phyloP scores from a whole-genome alignment of 2,113 vertebrate species.

The Todiramphus chloris region DNA sequence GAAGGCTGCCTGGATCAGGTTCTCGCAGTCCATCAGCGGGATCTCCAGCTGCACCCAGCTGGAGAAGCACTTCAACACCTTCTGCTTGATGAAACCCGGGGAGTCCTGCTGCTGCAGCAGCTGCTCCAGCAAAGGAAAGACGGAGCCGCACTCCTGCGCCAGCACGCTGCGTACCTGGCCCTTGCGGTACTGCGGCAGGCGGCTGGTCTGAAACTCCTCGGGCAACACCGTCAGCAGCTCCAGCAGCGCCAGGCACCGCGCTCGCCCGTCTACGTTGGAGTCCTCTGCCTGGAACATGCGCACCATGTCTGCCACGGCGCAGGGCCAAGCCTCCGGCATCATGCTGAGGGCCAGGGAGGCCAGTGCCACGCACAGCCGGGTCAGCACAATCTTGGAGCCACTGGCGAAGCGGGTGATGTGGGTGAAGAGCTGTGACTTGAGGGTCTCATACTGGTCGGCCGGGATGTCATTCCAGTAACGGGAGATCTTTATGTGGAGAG shows the following conservation, averaged over 20 bases:
- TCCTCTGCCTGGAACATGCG: conserved; percentile 95
- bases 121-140: conserved; percentile 95
- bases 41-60: conserved; percentile 98
- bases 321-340: conserved; percentile 97
- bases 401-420: conserved; percentile 95
- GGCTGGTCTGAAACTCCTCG: conserved; percentile 98
- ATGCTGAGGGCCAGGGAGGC: conserved; percentile 97
- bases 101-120: conserved; percentile 91
- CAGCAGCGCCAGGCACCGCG: conserved; percentile 92
- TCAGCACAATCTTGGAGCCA: conserved; percentile 97
- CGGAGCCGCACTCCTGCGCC: conserved; percentile 88
- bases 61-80: conserved; percentile 97
- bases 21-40: conserved; percentile 91
- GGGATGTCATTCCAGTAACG: conserved; percentile 99
- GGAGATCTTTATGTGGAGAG: conserved; percentile 98
- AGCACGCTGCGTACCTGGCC: conserved; percentile 93
- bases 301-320: conserved; percentile 96
- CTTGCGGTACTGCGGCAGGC: conserved; percentile 93
- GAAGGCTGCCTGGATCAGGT: conserved; percentile 93
- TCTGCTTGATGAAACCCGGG: conserved; percentile 93
- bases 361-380: conserved; percentile 93
- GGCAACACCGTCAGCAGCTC: conserved; percentile 97
- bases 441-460: conserved; percentile 92
- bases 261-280: conserved; percentile 89
- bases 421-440: conserved; percentile 95